Evolutionary conservation across 2,797 vertebrate species (phyloP), one percentile per base, ranked within the genome.

Genomic region (Xenentodon cancila): DNA sequence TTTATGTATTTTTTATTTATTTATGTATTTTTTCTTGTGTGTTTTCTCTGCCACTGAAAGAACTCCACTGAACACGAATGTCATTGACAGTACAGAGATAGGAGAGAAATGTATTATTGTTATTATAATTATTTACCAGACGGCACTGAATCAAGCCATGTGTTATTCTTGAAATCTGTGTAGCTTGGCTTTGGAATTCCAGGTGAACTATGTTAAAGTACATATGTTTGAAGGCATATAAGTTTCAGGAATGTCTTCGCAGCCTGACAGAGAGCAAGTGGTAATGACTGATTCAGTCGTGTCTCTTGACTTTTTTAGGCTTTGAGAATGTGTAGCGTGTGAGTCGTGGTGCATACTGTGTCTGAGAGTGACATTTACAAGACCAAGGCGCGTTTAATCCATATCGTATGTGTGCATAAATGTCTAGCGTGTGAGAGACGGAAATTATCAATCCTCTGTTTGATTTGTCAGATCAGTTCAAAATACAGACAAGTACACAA

Each of bases 31-130:
- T 71, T 83, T 69, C 68, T 73, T 71, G 72, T 79, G 78, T 62
- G 2, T 91, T 90, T 91, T 90, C 86, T 86, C 90, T 89, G 90
- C 87, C 85, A 89, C 76, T 85, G 85, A 92, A 89, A 81, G 81
- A 90, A 89, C 88, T 88, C 90, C 87, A 71, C 86, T 84, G 79
- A 81, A 88, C 85, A 91, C 88, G 88, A 88, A 92, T 82, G 32
- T 84, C 68, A 89, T 81, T 73, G 68, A 88, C 69, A 47, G 79
- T 80, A 89, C 81, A 82, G 77, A 78, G 73, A 82, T 58, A 81
- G 59, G 63, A 88, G 81, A 84, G 74, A 83, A 81, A 71, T 67
- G 21, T 34, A 21, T 60, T 34, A 21, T 60, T 70, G 56, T 66
- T 53, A 71, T 64, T 54, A 25, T 64, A 20, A 62, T 67, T 63